Conservation (phyloP, 2,888 invertebrate genomes). For the Leucania comma region DNA sequence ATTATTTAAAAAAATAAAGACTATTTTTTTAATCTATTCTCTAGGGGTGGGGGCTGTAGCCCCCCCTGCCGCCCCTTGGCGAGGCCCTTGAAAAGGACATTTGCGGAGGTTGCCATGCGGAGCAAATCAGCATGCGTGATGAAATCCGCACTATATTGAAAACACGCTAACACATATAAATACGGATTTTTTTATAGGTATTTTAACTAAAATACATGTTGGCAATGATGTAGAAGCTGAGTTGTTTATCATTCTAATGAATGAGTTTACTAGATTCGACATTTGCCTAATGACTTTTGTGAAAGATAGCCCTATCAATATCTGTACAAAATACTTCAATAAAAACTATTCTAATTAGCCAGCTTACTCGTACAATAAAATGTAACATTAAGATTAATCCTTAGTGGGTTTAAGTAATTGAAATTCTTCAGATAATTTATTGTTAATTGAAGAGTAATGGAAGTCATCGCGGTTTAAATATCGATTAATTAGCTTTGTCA, state of each 20-base stretch:
- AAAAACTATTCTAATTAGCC: background rate
- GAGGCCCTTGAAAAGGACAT: too few species aligned
- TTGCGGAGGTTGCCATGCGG: too few species aligned
- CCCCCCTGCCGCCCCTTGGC: too few species aligned
- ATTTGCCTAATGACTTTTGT: slow-evolving; percentile 13
- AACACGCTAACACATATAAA: too few species aligned
- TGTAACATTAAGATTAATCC: too few species aligned
- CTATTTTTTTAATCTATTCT: too few species aligned
- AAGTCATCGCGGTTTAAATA: background rate
- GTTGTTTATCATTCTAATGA: slow-evolving; percentile 3
- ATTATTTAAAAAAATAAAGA: too few species aligned
- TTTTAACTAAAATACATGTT: background rate
- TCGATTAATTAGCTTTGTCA: background rate
- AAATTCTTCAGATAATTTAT: slow-evolving; percentile 25
- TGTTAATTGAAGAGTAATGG: background rate
- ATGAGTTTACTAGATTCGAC: slow-evolving; percentile 13
- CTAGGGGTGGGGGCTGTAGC: too few species aligned
- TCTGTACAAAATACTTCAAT: slow-evolving; percentile 3
- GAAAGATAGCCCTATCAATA: slow-evolving; percentile 19
- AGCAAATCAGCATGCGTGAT: too few species aligned
- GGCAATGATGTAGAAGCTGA: background rate
- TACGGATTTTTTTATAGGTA: too few species aligned
- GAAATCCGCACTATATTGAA: too few species aligned
- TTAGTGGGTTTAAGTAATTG: slow-evolving; percentile 1
- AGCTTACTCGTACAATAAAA: background rate